Percentiles rank a stretch among this genome's conserved stretches.
Evolutionary conservation across 2,113 vertebrate species (phyloP).

Genomic region (Thinocorus orbignyianus): DNA sequence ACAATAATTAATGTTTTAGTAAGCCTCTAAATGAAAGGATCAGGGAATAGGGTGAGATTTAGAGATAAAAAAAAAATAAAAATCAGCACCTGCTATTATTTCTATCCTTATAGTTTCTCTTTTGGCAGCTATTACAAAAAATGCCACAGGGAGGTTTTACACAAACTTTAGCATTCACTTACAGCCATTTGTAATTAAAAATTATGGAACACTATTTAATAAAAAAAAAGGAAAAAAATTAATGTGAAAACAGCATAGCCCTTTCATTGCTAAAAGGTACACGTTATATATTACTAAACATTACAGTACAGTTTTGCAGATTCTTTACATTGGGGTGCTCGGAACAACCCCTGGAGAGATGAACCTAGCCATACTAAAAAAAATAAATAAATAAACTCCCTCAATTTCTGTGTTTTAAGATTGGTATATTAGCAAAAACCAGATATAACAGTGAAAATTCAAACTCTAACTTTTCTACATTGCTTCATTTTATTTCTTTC

Average conservation of each 20-base stretch:
- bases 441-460: conserved; percentile 2
- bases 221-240: not conserved
- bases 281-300: not conserved
- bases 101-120: not conserved
- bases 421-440: not conserved
- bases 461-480: not conserved
- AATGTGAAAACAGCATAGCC: not conserved
- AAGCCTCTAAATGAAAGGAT: conserved; percentile 10
- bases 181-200: not conserved
- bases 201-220: not conserved
- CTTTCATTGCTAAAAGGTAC: not conserved
- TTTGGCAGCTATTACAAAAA: not conserved
- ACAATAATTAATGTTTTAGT: conserved; percentile 31
- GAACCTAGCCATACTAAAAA: not conserved
- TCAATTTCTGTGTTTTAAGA: not conserved
- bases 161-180: not conserved
- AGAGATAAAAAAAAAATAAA: not conserved
- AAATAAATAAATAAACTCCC: conserved; percentile 4
- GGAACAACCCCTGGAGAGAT: not conserved
- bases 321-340: not conserved
- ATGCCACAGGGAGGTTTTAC: not conserved
- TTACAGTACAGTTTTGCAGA: not conserved
- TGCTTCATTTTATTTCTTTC: not conserved
- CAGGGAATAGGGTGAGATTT: not conserved
- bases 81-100: not conserved